Base-by-base conservation (phyloP, 2,797 vertebrate genomes). In the Enteromius treurensis region DNA sequence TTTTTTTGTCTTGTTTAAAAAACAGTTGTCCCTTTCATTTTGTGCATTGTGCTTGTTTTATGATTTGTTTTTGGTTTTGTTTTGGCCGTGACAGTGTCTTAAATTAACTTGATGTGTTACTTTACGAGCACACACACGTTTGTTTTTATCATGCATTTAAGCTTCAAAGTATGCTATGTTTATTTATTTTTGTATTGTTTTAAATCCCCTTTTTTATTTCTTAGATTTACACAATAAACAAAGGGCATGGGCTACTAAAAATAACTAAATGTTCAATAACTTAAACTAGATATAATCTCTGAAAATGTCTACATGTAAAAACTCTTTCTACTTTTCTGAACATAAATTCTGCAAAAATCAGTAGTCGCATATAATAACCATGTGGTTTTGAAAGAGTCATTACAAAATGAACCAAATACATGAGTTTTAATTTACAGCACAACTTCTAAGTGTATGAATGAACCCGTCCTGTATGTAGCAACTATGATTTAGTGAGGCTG, bases 401-500 rank as follows among this genome's bases (percentile, higher is more conserved):
- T 58, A 2, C 3, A 21, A 42, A 71, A 45, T 29, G 0, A n/a
- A 32, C 37, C 67, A n/a, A 32, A 8, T 80, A 60, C 68, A 71
- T 47, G 21, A 2, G 23, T 70, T 60, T 80, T 17, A 23, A 9
- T 51, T 67, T 68, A 47, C 55, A 45, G 17, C 40, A 47, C 26
- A 47, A n/a, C 40, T 64, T 21, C 4, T 21, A 71, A 80, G 49
- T 64, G 21, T 49, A 70, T 60, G 60, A 32, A 64, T 65, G 55
- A 23, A 15, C 42, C 23, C 0, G 2, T 42, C 7, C 74, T 60
- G 34, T 40, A 47, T 75, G 77, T 81, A 68, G 55, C 64, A 42
- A 65, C 58, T 47, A 40, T 74, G 82, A 80, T 86, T 81, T 86
- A 79, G 74, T 47, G 34, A 51, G 53, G 68, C 82, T 49, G 67